Evolutionary conservation across 2,113 vertebrate species (phyloP).

Genomic region (Alethe castanea): DNA sequence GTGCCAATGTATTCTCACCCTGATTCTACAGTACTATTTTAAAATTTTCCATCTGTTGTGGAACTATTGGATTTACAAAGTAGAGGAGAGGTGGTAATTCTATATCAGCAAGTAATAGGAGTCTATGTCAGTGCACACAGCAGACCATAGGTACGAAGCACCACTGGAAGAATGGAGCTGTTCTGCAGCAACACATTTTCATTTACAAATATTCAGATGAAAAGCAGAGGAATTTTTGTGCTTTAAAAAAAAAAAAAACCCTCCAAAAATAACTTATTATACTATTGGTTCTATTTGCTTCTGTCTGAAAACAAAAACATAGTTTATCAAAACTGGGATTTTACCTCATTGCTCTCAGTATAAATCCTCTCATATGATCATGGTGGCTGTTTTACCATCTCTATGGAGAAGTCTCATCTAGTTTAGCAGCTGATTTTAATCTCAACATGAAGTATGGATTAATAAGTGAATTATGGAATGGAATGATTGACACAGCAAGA

Average conservation of each 20-base stretch:
- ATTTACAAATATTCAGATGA: background rate
- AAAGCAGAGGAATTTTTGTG: background rate
- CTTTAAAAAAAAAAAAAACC: background rate
- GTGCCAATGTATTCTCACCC: background rate
- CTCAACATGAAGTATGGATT: background rate
- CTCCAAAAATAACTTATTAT: fast-evolving
- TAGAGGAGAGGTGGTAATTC: background rate
- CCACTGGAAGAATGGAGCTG: background rate
- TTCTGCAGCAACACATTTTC: background rate
- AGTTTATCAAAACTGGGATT: background rate
- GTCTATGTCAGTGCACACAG: background rate
- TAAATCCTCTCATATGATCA: background rate
- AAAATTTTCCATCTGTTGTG: background rate
- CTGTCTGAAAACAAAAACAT: background rate
- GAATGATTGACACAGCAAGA: slow-evolving; percentile 42
- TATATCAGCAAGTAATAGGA: background rate
- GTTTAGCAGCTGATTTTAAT: slow-evolving; percentile 30
- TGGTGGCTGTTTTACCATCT: background rate
- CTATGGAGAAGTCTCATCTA: background rate
- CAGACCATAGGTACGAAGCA: background rate
- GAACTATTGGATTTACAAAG: background rate
- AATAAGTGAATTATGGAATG: slow-evolving; percentile 21
- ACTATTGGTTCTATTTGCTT: background rate
- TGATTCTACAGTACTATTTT: background rate
- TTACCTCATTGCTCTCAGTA: background rate